Evolutionary conservation across 2,888 invertebrate species (phyloP), one percentile per base, ranked within the genome.

Genomic region (Globia sparganii): DNA sequence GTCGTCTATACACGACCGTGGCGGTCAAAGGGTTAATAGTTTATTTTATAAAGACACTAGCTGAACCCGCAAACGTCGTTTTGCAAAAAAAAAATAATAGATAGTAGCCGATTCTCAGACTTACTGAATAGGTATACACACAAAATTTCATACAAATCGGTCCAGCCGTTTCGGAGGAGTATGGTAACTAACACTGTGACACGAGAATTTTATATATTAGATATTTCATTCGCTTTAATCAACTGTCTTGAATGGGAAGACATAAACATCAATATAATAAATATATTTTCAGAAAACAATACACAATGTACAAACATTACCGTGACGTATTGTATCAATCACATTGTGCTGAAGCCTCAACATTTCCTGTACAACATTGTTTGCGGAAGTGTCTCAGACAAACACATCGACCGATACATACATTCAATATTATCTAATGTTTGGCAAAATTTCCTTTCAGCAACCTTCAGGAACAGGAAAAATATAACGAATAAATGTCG

Each of bases 401-500:
- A 49, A 80, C 53, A n/a, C 1, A 72, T 46, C 34, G 37, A 46
- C 34, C 28, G 43, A 43, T 34, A 31, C 15, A 40, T 18, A 53
- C 31, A 31, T 61, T 69, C 34, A 71, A 49, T 61, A 31, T 9
- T 37, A 6, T 40, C 6, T 40, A 15, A 25, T n/a, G 28, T 59
- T 74, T 28, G 40, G 1, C 25, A 61, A 53, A 13, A 28, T 46
- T 79, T 53, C 31, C 59, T 66, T 65, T 28, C 49, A 43, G n/a
- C 31, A 61, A 78, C 49, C 40, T 72, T 43, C 56, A 28, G 28
- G 15, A 77, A 58, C 68, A 82, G 69, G 64, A 40, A 65, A 67
- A 71, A 69, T 34, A 67, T 31, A 62, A 68, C 8, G 15, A 72
- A 73, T 72, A 69, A 81, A 83, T 66, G 64, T 83, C 64, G 78